Evolutionary conservation across 1,140 invertebrate genomes (phyloP).

Genomic region (Leptoteleia sp.): DNA sequence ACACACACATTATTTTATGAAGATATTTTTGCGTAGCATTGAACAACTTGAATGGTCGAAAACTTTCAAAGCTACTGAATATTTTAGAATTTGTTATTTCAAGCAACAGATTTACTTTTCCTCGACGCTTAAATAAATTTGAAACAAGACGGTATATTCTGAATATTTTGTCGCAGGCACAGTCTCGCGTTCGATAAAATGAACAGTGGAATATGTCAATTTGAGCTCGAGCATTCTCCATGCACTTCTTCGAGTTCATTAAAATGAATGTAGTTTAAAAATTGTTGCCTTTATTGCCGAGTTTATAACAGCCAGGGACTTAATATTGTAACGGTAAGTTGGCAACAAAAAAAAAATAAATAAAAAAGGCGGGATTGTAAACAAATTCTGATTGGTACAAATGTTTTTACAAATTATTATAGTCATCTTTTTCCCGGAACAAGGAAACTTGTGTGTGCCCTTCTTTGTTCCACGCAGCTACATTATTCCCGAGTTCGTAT

Average conservation of each 20-base stretch:
- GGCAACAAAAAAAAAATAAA: too few relatives aligned
- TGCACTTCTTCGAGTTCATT: too few relatives aligned
- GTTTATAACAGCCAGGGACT: too few relatives aligned
- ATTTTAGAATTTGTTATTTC: conserved; percentile 3
- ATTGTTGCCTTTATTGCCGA: too few relatives aligned
- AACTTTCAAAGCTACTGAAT: not conserved
- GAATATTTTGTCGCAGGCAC: conserved; percentile 2
- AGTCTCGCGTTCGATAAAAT: conserved; percentile 3
- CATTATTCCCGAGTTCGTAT: conserved; percentile 6
- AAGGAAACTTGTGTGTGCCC: too few relatives aligned
- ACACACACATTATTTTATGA: too few relatives aligned
- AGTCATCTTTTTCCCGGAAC: not conserved
- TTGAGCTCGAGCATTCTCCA: not conserved
- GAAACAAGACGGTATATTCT: not conserved
- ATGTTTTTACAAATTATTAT: conserved; percentile 4
- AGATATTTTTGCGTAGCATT: too few relatives aligned
- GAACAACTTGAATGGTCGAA: too few relatives aligned
- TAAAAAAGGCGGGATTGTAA: not conserved
- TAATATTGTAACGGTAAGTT: conserved; percentile 1
- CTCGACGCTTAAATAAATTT: conserved; percentile 8
- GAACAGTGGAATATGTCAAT: not conserved
- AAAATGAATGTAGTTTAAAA: too few relatives aligned
- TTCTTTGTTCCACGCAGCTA: conserved; percentile 1
- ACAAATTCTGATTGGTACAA: conserved; percentile 7
- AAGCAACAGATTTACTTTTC: not conserved